Conservation (phyloP, 2,888 invertebrate genomes). For the Copidosoma aretas region DNA sequence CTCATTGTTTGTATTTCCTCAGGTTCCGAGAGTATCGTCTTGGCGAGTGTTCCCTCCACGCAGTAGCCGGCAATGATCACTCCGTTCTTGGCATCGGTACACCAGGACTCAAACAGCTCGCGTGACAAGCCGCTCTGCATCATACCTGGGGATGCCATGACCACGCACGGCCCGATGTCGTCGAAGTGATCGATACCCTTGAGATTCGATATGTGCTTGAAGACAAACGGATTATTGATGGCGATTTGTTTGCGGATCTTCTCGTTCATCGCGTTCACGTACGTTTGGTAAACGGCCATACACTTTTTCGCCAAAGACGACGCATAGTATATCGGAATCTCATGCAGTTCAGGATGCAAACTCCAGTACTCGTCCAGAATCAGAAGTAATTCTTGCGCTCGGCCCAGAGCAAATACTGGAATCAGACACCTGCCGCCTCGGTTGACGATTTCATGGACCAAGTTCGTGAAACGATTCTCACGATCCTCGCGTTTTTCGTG, state of each 20-base stretch:
- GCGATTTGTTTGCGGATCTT: conserved; percentile 95
- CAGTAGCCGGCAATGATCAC: conserved; percentile 97
- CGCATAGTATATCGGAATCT: conserved; percentile 99
- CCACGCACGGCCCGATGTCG: conserved; percentile 99
- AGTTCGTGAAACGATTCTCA: conserved; percentile 89
- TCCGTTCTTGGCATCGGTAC: conserved; percentile 97
- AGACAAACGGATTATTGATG: conserved; percentile 98
- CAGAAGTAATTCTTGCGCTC: conserved; percentile 93
- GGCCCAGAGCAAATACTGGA: conserved; percentile 97
- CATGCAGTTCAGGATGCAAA: conserved; percentile 94
- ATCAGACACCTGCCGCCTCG: conserved; percentile 98
- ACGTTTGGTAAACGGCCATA: conserved; percentile 99
- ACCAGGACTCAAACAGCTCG: conserved; percentile 99
- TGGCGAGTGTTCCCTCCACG: conserved; percentile 89
- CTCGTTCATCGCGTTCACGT: conserved; percentile 99
- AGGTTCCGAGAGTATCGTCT: conserved; percentile 95
- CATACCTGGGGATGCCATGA: conserved; percentile 99
- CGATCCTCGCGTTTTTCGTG: conserved; percentile 98
- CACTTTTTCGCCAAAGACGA: conserved; percentile 99
- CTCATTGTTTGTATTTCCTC: conserved; percentile 95
- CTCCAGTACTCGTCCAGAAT: conserved; percentile 98
- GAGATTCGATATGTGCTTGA: conserved; percentile 94
- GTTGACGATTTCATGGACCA: conserved; percentile 94
- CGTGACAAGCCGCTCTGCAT: conserved; percentile 98
- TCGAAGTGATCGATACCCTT: conserved; percentile 99